Evolutionary conservation across 2,888 invertebrate species (phyloP), one percentile per base, ranked within the genome.

Genomic region (Malthinus flaveolus): DNA sequence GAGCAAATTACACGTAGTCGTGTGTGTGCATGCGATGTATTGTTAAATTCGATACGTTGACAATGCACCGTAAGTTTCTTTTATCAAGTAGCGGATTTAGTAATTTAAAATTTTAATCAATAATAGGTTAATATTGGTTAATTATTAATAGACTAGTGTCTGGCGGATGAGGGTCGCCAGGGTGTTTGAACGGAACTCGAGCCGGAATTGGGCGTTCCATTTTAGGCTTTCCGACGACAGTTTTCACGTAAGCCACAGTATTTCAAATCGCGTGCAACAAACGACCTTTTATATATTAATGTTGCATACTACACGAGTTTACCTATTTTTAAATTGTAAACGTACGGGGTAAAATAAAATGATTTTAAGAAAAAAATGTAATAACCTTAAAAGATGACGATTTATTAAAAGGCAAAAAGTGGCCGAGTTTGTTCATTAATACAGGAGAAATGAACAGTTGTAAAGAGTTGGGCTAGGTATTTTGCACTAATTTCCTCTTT

Each of bases 221-320:
- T 23, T 59, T 59, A 49, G 47, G 39, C 53, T 54, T 54, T 51
- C 57, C 56, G 62, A 63, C 56, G 62, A 63, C 62, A 63, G 55
- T 12, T 54, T 23, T 59, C 61, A 61, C 59, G 56, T 61, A 56
- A 36, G 53, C 61, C 61, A 64, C 5, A 5, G 59, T 64, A 64
- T 62, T 62, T 64, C 59, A 62, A 56, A 56, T 64, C 59, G 64
- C 64, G 64, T 64, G 64, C 59, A 49, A 54, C 61, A 59, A 47
- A 49, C 50, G 56, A 13, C 48, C 59, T 56, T 56, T 62, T 59
- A 48, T 47, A 47, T 55, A 46, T 55, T 47, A 51, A 33, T 55
- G 47, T 23, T 23, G 5, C 5, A 23, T 3, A 5, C 50, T 42
- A 47, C 12, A 47, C 34, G 42, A 42, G 42, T 50, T 49, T 36